Base-by-base conservation (phyloP, 2,113 vertebrate genomes). In the Toxotes chatareus region DNA sequence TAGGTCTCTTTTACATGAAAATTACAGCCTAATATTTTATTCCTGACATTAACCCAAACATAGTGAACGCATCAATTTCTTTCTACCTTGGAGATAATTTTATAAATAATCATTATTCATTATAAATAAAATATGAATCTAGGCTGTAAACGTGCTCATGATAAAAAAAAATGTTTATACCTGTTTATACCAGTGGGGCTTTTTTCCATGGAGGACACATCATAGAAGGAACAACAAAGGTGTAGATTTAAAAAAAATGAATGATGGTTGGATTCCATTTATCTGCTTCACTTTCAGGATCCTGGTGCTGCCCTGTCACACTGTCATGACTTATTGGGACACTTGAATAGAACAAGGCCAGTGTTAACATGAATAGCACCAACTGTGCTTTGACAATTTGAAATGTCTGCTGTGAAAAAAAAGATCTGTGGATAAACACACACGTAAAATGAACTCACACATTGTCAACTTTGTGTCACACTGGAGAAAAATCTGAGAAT, bases 11-110 rank as follows among this genome's bases (percentile, higher is more conserved):
- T 60, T 10, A 64, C 1, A 47, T 55, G 27, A 32, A 55, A 74
- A 71, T 47, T 38, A 3, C 46, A 49, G 21, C n/a, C 21, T 62
- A 38, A 80, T 64, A 40, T 79, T 71, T 59, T 74, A 21, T 13
- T 49, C 12, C 17, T 56, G 21, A 36, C 73, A 70, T 61, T 19
- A 77, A 59, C 17, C 32, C 14, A 66, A 83, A 61, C 38, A 61
- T 23, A 13, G 10, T 3, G 40, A 49, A n/a, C 44, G 9, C 7
- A 38, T 38, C 36, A 38, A 9, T 46, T 46, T 49, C 17, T 49
- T 19, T 49, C 6, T 49, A 49, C 47, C 6, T 16, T 49, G 42
- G 9, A 1, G 3, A 49, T 49, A 3, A 49, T 46, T 46, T 46
- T 46, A 5, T 46, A 3, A 46, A 16, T 5, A 49, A 49, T 49